Percentiles rank a stretch among this genome's conserved stretches.
Evolutionary conservation across 1,140 invertebrate species (phyloP).

Genomic region (Ostrea edulis): DNA sequence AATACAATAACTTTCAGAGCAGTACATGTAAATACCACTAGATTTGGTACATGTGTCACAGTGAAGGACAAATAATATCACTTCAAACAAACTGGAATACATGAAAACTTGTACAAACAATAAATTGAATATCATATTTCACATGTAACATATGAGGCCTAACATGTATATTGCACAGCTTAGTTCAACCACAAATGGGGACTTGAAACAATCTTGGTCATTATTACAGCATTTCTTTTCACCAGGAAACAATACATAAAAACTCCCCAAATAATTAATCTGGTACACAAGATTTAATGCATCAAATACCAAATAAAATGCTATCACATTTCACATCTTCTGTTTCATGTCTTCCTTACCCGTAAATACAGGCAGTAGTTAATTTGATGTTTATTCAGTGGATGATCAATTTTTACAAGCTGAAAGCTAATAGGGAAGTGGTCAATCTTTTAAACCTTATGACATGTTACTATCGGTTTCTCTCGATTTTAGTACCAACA

Average conservation of each 20-base stretch:
- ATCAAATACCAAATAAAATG: background rate
- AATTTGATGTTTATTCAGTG: background rate
- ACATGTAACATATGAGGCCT: constrained; percentile 18
- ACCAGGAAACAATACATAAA: background rate
- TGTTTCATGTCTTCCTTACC: background rate
- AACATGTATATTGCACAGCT: constrained; percentile 35
- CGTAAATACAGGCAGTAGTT: background rate
- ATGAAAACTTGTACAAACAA: background rate
- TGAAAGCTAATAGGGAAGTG: background rate
- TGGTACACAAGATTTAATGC: too few relatives aligned
- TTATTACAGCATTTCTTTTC: background rate
- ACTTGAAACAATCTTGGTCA: constrained; percentile 13
- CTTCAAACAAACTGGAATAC: constrained; percentile 17
- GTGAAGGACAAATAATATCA: background rate
- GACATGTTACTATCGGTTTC: background rate
- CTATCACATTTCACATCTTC: background rate
- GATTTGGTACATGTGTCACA: background rate
- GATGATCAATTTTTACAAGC: background rate
- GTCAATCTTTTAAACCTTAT: background rate
- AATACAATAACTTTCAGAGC: too few relatives aligned
- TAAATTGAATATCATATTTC: background rate
- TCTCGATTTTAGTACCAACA: background rate
- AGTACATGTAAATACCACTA: too few relatives aligned
- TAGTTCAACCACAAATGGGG: constrained; percentile 24
- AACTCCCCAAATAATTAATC: constrained; percentile 1